phyloP scores from a whole-genome alignment of 2,888 invertebrate species.

The Iphiclides podalirius region DNA sequence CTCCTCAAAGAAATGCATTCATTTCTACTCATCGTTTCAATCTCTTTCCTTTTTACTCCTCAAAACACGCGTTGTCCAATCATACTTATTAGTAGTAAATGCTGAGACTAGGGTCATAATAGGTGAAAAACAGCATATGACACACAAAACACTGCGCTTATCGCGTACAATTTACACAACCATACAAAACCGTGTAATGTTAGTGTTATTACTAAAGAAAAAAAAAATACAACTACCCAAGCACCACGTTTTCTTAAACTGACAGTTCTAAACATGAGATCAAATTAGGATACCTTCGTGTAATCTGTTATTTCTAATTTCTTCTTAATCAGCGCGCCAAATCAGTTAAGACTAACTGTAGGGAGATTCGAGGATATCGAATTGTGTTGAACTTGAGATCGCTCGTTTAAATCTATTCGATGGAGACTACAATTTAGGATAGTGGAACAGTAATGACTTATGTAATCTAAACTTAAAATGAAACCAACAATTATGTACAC shows the following conservation, averaged over 20 bases:
- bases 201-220: constrained; percentile 21
- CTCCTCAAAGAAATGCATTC: neutral
- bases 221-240: constrained; percentile 49
- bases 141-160: neutral
- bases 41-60: constrained; percentile 14
- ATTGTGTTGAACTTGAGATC: constrained; percentile 45
- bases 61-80: constrained; percentile 1
- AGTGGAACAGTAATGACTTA: constrained; percentile 43
- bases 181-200: neutral
- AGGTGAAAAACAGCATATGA: neutral
- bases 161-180: neutral
- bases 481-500: constrained; percentile 14
- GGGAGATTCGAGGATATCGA: too few species aligned
- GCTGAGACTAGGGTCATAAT: constrained; percentile 44
- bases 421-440: constrained; percentile 24
- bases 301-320: constrained; percentile 19
- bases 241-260: constrained; percentile 49
- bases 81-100: constrained; percentile 39
- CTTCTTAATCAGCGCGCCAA: too few species aligned
- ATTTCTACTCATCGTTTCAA: neutral
- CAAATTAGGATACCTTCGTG: constrained; percentile 44
- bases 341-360: neutral
- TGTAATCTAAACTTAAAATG: constrained; percentile 14
- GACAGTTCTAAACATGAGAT: constrained; percentile 53
- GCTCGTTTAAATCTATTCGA: constrained; percentile 34